These are phyloP conservation scores for Apoda limacodes DNA, from an alignment of 2,888 invertebrate species.

Conservation along the genomic window DNA sequence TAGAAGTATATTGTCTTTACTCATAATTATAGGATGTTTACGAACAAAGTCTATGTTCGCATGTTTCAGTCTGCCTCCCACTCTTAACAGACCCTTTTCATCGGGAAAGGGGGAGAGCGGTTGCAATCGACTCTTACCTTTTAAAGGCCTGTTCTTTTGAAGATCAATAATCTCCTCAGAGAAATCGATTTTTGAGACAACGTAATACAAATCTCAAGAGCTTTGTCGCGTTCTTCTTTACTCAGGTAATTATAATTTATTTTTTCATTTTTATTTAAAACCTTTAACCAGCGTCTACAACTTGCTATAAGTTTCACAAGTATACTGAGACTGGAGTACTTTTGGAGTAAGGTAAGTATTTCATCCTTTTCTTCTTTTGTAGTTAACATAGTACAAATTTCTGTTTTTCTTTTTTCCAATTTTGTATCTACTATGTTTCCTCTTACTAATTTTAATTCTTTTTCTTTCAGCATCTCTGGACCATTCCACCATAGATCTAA, in stretches of 20 bases:
- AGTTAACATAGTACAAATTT: not conserved
- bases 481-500: conserved; percentile 20
- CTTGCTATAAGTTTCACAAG: too few species aligned
- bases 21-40: conserved; percentile 10
- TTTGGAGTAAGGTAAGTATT: not conserved
- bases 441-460: not conserved
- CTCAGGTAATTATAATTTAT: too few species aligned
- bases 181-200: too few species aligned
- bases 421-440: not conserved
- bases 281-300: too few species aligned
- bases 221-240: too few species aligned
- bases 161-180: conserved; percentile 5
- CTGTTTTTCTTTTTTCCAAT: not conserved
- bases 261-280: too few species aligned
- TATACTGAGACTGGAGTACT: too few species aligned
- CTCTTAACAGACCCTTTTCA: conserved; percentile 8
- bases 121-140: conserved; percentile 4
- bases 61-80: conserved; percentile 12
- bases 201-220: too few species aligned
- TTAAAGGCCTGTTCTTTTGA: conserved; percentile 3
- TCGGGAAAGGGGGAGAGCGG: conserved; percentile 10
- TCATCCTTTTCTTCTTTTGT: not conserved
- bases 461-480: conserved; percentile 13
- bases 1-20: conserved; percentile 2
- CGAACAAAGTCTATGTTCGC: conserved; percentile 5